phyloP scores from a whole-genome alignment of 1,140 invertebrate species.

The Drosophila sp. region DNA sequence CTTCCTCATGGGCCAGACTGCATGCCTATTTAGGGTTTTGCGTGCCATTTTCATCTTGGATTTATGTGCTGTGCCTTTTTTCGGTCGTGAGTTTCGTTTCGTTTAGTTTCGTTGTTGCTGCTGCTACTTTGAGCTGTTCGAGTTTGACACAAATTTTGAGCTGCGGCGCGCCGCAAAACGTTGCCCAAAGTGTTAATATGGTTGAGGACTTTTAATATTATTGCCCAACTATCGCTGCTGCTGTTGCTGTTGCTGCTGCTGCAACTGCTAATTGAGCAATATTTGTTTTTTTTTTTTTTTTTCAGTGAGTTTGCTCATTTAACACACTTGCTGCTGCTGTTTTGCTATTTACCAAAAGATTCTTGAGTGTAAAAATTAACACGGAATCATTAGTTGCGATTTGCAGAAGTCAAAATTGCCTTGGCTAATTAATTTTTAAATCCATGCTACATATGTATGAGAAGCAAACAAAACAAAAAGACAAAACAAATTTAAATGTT shows the following conservation, averaged over 20 bases:
- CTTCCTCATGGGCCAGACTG: constrained; percentile 57
- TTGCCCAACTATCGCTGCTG: constrained; percentile 53
- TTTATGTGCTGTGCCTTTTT: constrained; percentile 60
- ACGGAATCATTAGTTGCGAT: constrained; percentile 53
- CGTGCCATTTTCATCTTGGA: constrained; percentile 39
- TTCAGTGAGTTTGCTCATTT: constrained; percentile 60
- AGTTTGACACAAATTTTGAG: constrained; percentile 72
- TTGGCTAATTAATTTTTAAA: constrained; percentile 79
- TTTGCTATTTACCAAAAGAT: constrained; percentile 31
- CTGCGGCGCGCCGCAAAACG: constrained; percentile 74
- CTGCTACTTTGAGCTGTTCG: constrained; percentile 12
- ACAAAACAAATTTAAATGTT: constrained; percentile 67
- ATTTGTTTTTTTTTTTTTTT: constrained; percentile 34
- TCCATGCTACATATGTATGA: constrained; percentile 41
- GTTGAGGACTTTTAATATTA: constrained; percentile 79
- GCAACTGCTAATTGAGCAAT: constrained; percentile 74
- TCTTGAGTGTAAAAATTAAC: constrained; percentile 80
- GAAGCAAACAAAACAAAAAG: constrained; percentile 49
- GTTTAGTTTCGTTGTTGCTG: constrained; percentile 64
- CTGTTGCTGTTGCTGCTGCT: constrained; percentile 25
- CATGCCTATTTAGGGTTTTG: constrained; percentile 37
- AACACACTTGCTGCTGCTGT: constrained; percentile 30
- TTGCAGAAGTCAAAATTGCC: constrained; percentile 40
- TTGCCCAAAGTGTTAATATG: constrained; percentile 80
- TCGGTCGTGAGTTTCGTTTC: constrained; percentile 65